These are phyloP conservation scores for Pollenia griseotomentosa DNA, from an alignment of 2,888 invertebrate genomes.

Conservation along the genomic window DNA sequence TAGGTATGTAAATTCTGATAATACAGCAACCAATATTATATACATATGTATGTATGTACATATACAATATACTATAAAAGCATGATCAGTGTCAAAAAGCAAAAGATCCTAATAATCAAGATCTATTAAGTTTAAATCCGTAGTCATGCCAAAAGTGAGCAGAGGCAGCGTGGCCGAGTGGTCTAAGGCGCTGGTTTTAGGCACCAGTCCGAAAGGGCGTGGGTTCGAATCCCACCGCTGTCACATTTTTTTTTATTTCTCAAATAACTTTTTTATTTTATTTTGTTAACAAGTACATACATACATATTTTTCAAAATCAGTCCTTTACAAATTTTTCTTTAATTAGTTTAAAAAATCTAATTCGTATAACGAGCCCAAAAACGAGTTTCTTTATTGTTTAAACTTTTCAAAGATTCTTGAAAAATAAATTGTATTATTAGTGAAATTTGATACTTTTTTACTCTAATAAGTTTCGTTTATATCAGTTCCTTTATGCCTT, in stretches of 20 bases:
- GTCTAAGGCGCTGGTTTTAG: constrained; percentile 85
- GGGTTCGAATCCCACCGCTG: constrained; percentile 85
- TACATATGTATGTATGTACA: background rate
- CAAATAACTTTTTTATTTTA: background rate
- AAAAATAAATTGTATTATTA: constrained; percentile 51
- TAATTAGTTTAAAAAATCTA: constrained; percentile 21
- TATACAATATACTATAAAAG: background rate
- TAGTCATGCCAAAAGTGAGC: accelerated
- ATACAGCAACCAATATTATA: background rate
- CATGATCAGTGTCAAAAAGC: constrained; percentile 16
- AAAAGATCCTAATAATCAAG: constrained; percentile 29
- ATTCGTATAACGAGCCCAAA: background rate
- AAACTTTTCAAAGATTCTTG: background rate
- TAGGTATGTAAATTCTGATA: background rate
- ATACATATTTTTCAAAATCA: background rate
- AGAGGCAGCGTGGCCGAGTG: constrained; percentile 85
- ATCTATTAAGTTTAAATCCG: background rate
- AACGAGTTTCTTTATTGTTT: constrained; percentile 1
- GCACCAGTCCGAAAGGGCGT: constrained; percentile 85
- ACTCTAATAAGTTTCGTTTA: constrained; percentile 2
- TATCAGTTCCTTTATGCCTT: constrained; percentile 16
- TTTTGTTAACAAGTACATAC: no score
- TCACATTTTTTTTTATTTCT: constrained; percentile 77
- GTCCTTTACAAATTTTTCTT: background rate
- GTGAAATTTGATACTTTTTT: constrained; percentile 69